Base-by-base conservation (phyloP, 2,888 invertebrate genomes). In the Poecilus cupreus region DNA sequence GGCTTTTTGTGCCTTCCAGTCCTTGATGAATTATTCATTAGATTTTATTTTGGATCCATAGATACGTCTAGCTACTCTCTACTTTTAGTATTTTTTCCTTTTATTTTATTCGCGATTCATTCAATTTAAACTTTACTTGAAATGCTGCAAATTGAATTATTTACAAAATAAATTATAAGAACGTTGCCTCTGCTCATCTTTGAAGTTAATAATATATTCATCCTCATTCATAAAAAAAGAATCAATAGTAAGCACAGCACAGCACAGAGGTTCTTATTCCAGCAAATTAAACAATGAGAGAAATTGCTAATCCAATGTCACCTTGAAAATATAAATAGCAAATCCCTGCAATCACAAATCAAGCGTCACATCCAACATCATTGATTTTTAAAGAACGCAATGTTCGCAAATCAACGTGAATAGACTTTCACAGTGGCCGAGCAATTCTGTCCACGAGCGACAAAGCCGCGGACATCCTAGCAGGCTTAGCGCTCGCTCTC, bases 351-450 rank as follows among this genome's bases (percentile, higher is more conserved):
- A n/a, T 24, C 22, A 13, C 60, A 60, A 60, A 60, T 60, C 26
- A 60, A 60, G 24, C 26, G 22, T 60, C 24, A 24, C 26, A 26
- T 60, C 60, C 5, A 32, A 22, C 60, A 60, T 54, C 54, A 60
- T 60, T 60, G 60, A 60, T 60, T 60, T 60, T 24, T 26, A 60
- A 60, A 26, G 26, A 60, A 60, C 60, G 60, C 60, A 26, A 20
- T 54, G 54, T 54, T 22, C 54, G n/a, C 54, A 54, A n/a, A n/a
- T n/a, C n/a, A n/a, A 11, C 43, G 43, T 43, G 43, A 60, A 60
- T 60, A 60, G 60, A 60, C 24, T 60, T 60, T 60, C 57, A 60
- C 60, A 60, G 60, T 60, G 60, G 26, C n/a, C 60, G 60, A 60
- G 22, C 60, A 60, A 60, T 60, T 60, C 60, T n/a, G 22, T 60